Conservation (phyloP, 1,140 invertebrate species). For the Hermetia illucens region DNA sequence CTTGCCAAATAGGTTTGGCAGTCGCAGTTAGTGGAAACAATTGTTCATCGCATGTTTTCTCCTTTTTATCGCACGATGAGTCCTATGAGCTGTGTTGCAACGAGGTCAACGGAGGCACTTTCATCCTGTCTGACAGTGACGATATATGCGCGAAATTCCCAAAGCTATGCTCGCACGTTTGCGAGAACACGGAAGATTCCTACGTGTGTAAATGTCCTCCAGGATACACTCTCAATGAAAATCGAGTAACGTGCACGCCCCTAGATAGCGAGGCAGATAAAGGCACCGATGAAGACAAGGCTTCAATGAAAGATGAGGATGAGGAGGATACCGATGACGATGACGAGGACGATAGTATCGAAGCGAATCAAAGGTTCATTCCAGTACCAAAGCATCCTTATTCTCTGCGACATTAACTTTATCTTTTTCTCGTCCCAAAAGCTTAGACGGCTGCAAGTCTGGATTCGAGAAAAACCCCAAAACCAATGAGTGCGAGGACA, state of each 20-base stretch:
- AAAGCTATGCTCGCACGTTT: conserved; percentile 53
- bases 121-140: conserved; percentile 19
- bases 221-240: conserved; percentile 46
- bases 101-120: conserved; percentile 12
- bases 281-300: conserved; percentile 17
- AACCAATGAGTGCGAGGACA: conserved; percentile 30
- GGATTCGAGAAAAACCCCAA: not conserved
- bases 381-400: not conserved
- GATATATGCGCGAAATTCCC: conserved; percentile 48
- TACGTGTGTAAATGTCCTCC: conserved; percentile 54
- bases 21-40: conserved; percentile 21
- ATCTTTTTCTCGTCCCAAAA: not conserved
- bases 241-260: conserved; percentile 42
- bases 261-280: conserved; percentile 20
- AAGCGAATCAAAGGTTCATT: not conserved
- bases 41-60: conserved; percentile 18
- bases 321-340: conserved; percentile 7
- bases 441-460: not conserved
- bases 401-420: not conserved
- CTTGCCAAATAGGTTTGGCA: conserved; percentile 25
- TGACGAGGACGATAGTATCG: conserved; percentile 11
- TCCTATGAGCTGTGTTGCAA: conserved; percentile 20
- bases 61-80: conserved; percentile 19
- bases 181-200: conserved; percentile 45
- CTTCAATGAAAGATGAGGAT: conserved; percentile 14